A percentile compares a stretch with the other conserved stretches of the same genome.
These are phyloP conservation scores for Vanessa cardui DNA, from an alignment of 2,888 invertebrate species.

Conservation along the genomic window DNA sequence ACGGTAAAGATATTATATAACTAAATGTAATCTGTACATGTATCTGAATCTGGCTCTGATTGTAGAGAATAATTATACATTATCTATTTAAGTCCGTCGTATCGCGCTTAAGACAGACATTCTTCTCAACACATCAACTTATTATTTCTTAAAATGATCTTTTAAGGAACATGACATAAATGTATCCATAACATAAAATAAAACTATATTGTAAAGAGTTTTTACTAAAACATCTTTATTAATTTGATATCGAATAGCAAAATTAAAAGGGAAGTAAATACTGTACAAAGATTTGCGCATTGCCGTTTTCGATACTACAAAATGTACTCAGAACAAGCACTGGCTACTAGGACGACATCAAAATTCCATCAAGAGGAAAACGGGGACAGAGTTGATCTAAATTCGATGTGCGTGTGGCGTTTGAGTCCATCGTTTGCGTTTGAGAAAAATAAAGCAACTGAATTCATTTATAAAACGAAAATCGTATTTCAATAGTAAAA, in stretches of 20 bases:
- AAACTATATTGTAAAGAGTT: too few relatives aligned
- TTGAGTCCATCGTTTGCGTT: conserved; percentile 54
- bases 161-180: too few relatives aligned
- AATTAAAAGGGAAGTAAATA: not conserved
- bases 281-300: not conserved
- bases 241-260: not conserved
- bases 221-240: too few relatives aligned
- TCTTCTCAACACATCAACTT: too few relatives aligned
- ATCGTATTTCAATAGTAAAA: conserved; percentile 23
- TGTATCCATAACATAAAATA: too few relatives aligned
- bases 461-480: conserved; percentile 34
- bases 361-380: conserved; percentile 64
- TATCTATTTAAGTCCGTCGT: too few relatives aligned
- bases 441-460: conserved; percentile 34
- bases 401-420: conserved; percentile 65
- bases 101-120: too few relatives aligned
- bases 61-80: too few relatives aligned
- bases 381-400: conserved; percentile 61
- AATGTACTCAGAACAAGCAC: conserved; percentile 35
- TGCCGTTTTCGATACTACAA: not conserved
- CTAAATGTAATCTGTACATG: too few relatives aligned
- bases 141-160: too few relatives aligned
- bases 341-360: conserved; percentile 59
- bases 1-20: too few relatives aligned
- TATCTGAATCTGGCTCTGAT: too few relatives aligned